Conservation (phyloP, 1,140 invertebrate species). For the Hycleus cichorii region DNA sequence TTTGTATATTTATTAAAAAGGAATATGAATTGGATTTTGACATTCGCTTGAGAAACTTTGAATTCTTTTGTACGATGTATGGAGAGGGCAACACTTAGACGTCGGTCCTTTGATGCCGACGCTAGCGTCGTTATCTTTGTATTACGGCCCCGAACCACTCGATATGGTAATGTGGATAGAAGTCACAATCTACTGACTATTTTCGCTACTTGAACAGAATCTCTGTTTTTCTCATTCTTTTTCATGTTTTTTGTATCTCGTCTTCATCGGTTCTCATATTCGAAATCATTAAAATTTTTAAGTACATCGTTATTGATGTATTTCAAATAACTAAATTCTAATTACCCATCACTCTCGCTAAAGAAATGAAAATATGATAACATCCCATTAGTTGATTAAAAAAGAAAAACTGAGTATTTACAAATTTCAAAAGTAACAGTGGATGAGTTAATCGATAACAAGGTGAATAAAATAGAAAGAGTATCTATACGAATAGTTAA, state of each 20-base stretch:
- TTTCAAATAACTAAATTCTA: background rate
- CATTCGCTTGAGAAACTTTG: constrained; percentile 23
- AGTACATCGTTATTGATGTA: background rate
- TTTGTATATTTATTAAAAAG: constrained; percentile 14
- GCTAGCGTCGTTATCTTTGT: constrained; percentile 25
- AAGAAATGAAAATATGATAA: too few species aligned
- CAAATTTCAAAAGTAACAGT: too few species aligned
- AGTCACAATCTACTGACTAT: background rate
- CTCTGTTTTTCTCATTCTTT: background rate
- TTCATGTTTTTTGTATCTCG: background rate
- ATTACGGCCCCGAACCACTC: constrained; percentile 14
- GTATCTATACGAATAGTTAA: too few species aligned
- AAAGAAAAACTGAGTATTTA: too few species aligned
- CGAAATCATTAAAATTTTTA: background rate
- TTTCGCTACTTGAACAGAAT: background rate
- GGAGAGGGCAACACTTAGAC: constrained; percentile 22
- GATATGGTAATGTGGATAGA: constrained; percentile 20
- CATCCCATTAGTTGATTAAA: too few species aligned
- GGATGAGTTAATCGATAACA: too few species aligned
- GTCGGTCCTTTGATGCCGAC: constrained; percentile 23
- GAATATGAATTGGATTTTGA: constrained; percentile 24
- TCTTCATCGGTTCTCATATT: background rate
- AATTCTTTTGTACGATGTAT: constrained; percentile 23
- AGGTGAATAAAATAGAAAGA: too few species aligned
- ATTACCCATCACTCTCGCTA: too few species aligned